Percentiles rank a stretch among this genome's conserved stretches.
phyloP scores from a whole-genome alignment of 2,888 invertebrate species.

The Drosophila atripex region DNA sequence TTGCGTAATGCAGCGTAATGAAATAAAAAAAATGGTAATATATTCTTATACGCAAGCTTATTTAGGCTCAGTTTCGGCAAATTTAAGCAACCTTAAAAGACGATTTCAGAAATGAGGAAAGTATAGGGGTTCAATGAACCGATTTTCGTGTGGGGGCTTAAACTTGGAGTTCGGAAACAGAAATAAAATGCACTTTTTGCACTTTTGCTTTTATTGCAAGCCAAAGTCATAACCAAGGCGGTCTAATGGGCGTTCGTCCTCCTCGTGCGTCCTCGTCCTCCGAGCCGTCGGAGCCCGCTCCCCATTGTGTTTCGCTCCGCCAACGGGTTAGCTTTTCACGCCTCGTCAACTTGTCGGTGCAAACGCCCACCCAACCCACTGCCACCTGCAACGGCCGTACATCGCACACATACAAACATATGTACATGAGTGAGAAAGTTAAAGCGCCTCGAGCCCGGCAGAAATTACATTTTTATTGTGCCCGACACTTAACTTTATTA shows the following conservation, averaged over 20 bases:
- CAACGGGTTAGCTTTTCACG: slow-evolving; percentile 58
- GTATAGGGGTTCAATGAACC: background rate
- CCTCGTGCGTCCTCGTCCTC: background rate
- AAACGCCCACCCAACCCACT: background rate
- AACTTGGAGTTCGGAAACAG: slow-evolving; percentile 44
- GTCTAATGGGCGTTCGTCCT: background rate
- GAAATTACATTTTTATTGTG: slow-evolving; percentile 74
- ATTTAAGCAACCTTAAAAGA: background rate
- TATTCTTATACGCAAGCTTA: too few species aligned
- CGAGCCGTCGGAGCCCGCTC: background rate
- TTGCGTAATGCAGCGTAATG: too few species aligned
- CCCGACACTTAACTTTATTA: slow-evolving; percentile 79
- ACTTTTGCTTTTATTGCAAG: slow-evolving; percentile 76
- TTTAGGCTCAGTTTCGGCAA: background rate
- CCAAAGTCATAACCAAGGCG: slow-evolving; percentile 63
- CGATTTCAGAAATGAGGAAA: background rate
- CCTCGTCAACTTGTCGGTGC: slow-evolving; percentile 60
- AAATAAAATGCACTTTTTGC: slow-evolving; percentile 74
- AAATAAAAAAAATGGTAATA: too few species aligned
- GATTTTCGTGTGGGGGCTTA: slow-evolving; percentile 7
- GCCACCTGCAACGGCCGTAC: slow-evolving; percentile 18
- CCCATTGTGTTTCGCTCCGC: slow-evolving; percentile 62
- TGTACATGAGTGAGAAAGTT: slow-evolving; percentile 8
- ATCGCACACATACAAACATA: slow-evolving; percentile 2
- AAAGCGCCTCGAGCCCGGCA: slow-evolving; percentile 32